These are phyloP conservation scores for Dendrocincla tyrannina DNA, from an alignment of 2,797 vertebrate species.

Conservation along the genomic window DNA sequence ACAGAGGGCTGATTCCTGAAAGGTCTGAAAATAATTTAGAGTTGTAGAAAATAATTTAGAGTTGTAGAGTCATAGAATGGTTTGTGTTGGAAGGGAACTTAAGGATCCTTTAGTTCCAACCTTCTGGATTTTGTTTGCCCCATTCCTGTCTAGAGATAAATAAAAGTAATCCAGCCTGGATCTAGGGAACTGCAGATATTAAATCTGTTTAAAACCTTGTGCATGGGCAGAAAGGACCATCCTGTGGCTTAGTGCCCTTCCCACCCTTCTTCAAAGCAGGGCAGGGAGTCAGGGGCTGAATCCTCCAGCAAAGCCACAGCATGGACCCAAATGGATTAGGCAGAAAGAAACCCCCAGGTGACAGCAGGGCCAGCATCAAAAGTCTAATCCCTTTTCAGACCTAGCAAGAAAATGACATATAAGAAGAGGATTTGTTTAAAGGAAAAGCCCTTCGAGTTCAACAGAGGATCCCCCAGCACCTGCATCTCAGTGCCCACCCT, in stretches of 20 bases:
- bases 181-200: background rate
- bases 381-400: background rate
- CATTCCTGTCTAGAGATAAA: background rate
- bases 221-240: background rate
- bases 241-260: rapidly evolving
- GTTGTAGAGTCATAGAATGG: too few species aligned
- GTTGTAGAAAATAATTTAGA: background rate
- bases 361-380: background rate
- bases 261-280: background rate
- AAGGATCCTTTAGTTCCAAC: background rate
- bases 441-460: background rate
- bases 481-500: background rate
- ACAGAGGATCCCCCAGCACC: background rate
- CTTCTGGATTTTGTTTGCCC: rapidly evolving
- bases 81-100: background rate
- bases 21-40: background rate
- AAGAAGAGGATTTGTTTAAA: background rate
- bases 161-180: background rate
- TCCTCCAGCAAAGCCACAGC: background rate
- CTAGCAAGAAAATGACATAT: background rate
- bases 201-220: background rate
- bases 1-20: background rate
- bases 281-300: background rate
- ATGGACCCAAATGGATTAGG: background rate
- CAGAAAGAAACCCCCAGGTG: background rate